A percentile compares a stretch with the other conserved stretches of the same genome.
phyloP scores from a whole-genome alignment of 2,797 vertebrate genomes.

The Benthosema pterotum region DNA sequence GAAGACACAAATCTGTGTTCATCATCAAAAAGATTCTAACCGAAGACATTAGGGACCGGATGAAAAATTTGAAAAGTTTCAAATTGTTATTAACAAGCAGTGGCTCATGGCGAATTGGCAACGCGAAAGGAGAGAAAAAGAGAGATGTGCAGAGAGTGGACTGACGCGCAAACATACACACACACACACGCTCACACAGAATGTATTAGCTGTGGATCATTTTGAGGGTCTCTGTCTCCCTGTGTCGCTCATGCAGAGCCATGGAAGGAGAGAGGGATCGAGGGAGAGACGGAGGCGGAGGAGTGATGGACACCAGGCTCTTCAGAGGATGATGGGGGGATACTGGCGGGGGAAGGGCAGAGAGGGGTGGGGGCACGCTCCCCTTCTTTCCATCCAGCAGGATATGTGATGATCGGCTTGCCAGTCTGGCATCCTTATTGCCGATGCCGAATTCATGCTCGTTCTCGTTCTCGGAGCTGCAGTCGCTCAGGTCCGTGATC shows the following conservation, averaged over 20 bases:
- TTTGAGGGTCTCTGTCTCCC: conserved; percentile 84
- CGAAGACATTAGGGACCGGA: conserved; percentile 20
- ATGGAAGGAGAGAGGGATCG: conserved; percentile 71
- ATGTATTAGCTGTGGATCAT: conserved; percentile 79
- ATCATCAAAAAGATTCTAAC: conserved; percentile 29
- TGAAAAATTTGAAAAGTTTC: background rate
- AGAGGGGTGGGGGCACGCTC: conserved; percentile 69
- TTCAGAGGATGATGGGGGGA: conserved; percentile 78
- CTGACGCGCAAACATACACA: conserved; percentile 33
- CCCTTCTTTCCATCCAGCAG: conserved; percentile 72
- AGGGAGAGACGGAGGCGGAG: conserved; percentile 76
- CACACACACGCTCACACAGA: conserved; percentile 17
- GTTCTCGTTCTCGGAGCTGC: conserved; percentile 86
- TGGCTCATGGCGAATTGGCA: conserved; percentile 28
- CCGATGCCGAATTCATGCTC: conserved; percentile 74
- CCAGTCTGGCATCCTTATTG: conserved; percentile 70
- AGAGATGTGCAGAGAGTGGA: conserved; percentile 70
- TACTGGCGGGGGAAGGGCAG: conserved; percentile 67
- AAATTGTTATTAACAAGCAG: conserved; percentile 36
- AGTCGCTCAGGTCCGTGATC: conserved; percentile 92
- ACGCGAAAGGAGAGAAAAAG: conserved; percentile 67
- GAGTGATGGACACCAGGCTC: conserved; percentile 79
- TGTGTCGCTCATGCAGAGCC: conserved; percentile 79
- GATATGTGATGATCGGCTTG: conserved; percentile 66
- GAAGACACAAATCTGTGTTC: conserved; percentile 39